Evolutionary conservation across 1,140 invertebrate genomes (phyloP), one percentile per base, ranked within the genome.

Genomic region (Drosophila novamexicana): DNA sequence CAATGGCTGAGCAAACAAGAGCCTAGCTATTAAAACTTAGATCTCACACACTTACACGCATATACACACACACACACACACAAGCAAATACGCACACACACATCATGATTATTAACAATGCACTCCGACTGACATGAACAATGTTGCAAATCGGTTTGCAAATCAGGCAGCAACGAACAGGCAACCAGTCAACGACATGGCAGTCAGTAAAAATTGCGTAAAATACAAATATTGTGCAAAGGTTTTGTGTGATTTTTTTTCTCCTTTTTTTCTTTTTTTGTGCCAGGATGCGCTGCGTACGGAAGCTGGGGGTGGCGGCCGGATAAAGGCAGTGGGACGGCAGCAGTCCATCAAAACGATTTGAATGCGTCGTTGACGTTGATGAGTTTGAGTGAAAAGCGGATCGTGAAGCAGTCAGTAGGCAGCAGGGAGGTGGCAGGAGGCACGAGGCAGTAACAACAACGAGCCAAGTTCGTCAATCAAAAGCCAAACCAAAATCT

Each of bases 331-430:
- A 37, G 14, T n/a, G 29, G 44, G 32, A 47, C 16, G 61, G 70
- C 22, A 58, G 70, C 68, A 82, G 88, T 91, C 88, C 88, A 91
- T 91, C 88, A 91, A 91, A 91, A 81, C 80, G 83, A 91, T 91
- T 91, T 91, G 88, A 91, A 91, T 91, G 88, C 88, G 83, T 91
- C 88, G 88, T 85, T 91, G 88, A 91, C 83, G 88, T 81, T 91
- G 88, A 91, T 91, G 88, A 90, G 86, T 90, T 86, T 90, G 81
- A 90, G 86, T 90, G 86, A 90, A 86, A 88, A 75, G 84, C 83
- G 73, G 57, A 68, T 74, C 71, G 61, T 70, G 6, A 39, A 53
- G 78, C 62, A 85, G 72, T 50, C 68, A 65, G 61, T 59, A 61
- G 72, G 56, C 67, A 71, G 37, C n/a, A 59, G 32, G 22, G 6